Percentiles rank a stretch among this genome's conserved stretches.
phyloP scores from a whole-genome alignment of 2,797 vertebrate species.

The Chiroxiphia lanceolata region DNA sequence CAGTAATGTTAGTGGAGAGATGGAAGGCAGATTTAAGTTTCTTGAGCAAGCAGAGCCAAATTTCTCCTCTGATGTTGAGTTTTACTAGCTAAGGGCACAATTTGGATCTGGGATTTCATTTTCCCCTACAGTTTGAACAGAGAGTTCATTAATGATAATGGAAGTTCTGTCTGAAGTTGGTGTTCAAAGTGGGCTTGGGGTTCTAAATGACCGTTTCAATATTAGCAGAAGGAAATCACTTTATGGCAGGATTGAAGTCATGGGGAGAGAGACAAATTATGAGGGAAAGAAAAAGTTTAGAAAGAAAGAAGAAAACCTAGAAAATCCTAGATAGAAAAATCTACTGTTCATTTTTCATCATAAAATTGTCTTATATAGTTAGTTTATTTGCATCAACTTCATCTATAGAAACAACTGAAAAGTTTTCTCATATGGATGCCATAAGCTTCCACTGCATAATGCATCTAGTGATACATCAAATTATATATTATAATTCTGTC shows the following conservation, averaged over 20 bases:
- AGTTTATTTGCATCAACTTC: neutral
- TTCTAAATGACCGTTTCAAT: constrained; percentile 23
- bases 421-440: neutral
- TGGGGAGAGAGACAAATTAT: neutral
- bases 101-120: constrained; percentile 56
- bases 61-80: constrained; percentile 42
- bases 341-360: neutral
- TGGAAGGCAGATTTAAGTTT: constrained; percentile 23
- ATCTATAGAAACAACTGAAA: neutral
- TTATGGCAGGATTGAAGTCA: constrained; percentile 31
- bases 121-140: constrained; percentile 44
- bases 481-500: neutral
- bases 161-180: constrained; percentile 58
- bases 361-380: neutral
- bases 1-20: constrained; percentile 5
- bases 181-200: constrained; percentile 42
- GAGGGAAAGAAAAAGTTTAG: neutral
- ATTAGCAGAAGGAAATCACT: constrained; percentile 59
- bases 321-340: neutral
- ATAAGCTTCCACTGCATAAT: neutral
- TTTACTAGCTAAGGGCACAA: constrained; percentile 51
- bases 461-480: neutral
- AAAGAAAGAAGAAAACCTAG: neutral
- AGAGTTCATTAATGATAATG: constrained; percentile 55
- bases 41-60: constrained; percentile 39